Base-by-base conservation (phyloP, 1,140 invertebrate genomes). In the Centruroides sculpturatus region DNA sequence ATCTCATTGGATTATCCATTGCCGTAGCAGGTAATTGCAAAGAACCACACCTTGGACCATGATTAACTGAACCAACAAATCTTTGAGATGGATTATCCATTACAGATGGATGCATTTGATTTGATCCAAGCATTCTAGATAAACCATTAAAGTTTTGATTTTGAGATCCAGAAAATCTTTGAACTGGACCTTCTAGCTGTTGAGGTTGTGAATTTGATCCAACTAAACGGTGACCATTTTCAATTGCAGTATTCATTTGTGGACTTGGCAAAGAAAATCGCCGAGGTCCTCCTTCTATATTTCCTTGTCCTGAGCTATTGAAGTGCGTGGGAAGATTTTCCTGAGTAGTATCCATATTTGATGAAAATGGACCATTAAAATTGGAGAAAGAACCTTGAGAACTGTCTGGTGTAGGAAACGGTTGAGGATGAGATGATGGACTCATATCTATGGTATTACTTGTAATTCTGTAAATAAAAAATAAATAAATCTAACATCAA, bases 71-170 rank as follows among this genome's bases (percentile, higher is more conserved):
- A 64, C 59, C 67, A 75, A 51, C 79, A 72, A 68, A 77, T 59
- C 84, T 78, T 55, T 76, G 75, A 60, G 49, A 67, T 80, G 54
- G 80, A 81, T 63, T 83, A 80, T 66, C 83, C 77, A 73, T 87
- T 85, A 50, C 10, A 55, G 50, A 56, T 47, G 53, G 60, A 68
- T 52, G 63, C 61, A 63, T 64, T 57, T 47, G 59, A 62, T 56
- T 63, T 64, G 47, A 55, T 53, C 64, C 66, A 51, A 76, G 72
- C 12, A 75, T 64, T 64, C 68, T 52, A 59, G 57, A 34, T 56
- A 64, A 61, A 41, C 41, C 41, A 41, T 41, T 41, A 41, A 41
- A 41, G 63, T 66, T 63, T 61, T 66, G 23, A 66, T 64, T 77
- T 58, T 75, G 74, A 8, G 74, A 56, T 63, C 56, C 51, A 59